A percentile compares a stretch with the other conserved stretches of the same genome.
phyloP scores from a whole-genome alignment of 1,140 invertebrate genomes.

The Pinna nobilis region DNA sequence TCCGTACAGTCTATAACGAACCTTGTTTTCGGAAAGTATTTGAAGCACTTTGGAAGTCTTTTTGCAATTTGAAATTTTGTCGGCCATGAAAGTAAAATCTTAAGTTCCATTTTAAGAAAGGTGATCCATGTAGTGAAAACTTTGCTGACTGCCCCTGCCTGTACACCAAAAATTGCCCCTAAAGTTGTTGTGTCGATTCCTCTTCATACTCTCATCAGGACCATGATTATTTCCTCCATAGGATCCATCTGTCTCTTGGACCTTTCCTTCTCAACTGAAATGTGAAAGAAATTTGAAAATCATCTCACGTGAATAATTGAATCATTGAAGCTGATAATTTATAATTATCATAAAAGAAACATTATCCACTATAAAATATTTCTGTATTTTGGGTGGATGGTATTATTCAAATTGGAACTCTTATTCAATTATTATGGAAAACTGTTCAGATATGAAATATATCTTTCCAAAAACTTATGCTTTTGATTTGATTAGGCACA shows the following conservation, averaged over 20 bases:
- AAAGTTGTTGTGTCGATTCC: constrained; percentile 16
- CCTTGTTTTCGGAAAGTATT: constrained; percentile 15
- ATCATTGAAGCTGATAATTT: neutral
- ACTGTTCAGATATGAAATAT: no score
- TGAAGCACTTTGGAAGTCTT: constrained; percentile 7
- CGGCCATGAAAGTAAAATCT: constrained; percentile 12
- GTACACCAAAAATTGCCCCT: constrained; percentile 12
- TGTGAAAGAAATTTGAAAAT: neutral
- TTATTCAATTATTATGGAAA: no score
- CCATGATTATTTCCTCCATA: constrained; percentile 11
- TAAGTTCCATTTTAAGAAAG: constrained; percentile 2
- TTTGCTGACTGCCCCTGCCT: constrained; percentile 5
- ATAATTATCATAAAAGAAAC: neutral
- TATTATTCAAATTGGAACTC: no score
- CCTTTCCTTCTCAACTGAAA: constrained; percentile 1
- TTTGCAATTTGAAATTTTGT: neutral
- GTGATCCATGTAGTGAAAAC: constrained; percentile 27
- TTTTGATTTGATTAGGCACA: no score
- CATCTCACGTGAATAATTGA: neutral
- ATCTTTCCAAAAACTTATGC: no score
- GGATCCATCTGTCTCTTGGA: neutral
- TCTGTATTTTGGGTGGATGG: no score
- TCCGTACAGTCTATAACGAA: constrained; percentile 39
- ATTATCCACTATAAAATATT: neutral
- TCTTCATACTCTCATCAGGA: constrained; percentile 17